phyloP scores from a whole-genome alignment of 2,888 invertebrate genomes.

The Ennomos fuscantarius region DNA sequence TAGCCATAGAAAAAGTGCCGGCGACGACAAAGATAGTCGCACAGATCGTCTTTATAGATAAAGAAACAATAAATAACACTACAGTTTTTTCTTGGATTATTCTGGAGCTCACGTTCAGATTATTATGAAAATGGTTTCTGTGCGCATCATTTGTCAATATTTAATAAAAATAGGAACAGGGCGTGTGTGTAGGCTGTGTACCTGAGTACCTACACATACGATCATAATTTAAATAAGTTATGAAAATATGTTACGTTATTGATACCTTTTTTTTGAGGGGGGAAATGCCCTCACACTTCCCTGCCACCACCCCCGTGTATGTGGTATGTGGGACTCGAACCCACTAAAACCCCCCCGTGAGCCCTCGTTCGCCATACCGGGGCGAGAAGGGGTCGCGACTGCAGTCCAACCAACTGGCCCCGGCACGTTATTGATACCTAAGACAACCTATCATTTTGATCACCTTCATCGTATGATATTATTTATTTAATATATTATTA shows the following conservation, averaged over 20 bases:
- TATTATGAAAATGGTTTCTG: constrained; percentile 11
- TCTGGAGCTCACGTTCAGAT: constrained; percentile 28
- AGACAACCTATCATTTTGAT: no score
- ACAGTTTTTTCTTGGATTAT: constrained; percentile 54
- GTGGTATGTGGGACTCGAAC: no score
- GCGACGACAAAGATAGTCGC: constrained; percentile 72
- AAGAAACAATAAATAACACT: constrained; percentile 78
- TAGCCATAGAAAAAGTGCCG: constrained; percentile 65
- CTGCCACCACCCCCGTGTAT: no score
- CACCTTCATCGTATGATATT: no score
- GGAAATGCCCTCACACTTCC: no score
- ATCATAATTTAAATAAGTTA: not conserved
- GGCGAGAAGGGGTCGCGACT: no score
- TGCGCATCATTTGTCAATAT: constrained; percentile 11
- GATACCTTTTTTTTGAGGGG: no score
- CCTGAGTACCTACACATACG: not conserved
- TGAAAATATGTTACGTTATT: not conserved
- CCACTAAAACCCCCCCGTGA: no score
- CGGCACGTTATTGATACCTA: no score
- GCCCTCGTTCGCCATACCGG: no score
- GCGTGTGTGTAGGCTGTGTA: not conserved
- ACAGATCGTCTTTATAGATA: constrained; percentile 67
- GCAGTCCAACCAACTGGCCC: no score
- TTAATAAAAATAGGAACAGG: not conserved
- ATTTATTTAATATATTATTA: no score